A percentile compares a stretch with the other conserved stretches of the same genome.
Evolutionary conservation across 2,113 vertebrate genomes (phyloP).

Genomic region (Lagopus leucura): DNA sequence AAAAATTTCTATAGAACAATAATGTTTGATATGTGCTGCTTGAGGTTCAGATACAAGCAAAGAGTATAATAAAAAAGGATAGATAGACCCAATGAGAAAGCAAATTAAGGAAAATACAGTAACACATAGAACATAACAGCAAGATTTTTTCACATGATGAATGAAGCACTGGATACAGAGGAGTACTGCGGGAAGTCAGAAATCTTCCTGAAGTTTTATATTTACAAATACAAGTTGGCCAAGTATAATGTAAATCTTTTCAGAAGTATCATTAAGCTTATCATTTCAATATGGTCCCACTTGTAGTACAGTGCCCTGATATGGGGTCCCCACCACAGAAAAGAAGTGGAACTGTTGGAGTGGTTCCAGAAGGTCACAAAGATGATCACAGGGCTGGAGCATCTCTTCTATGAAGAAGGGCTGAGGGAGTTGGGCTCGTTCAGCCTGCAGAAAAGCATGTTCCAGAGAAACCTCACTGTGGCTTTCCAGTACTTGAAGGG

Average conservation of each 20-base stretch:
- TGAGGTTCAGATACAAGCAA: neutral
- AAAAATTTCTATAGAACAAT: neutral
- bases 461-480: neutral
- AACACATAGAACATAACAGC: neutral
- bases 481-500: neutral
- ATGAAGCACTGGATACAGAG: neutral
- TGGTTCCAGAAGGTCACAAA: neutral
- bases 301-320: neutral
- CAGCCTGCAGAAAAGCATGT: too few relatives aligned
- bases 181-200: neutral
- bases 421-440: too few relatives aligned
- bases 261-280: neutral
- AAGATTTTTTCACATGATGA: neutral
- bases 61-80: neutral
- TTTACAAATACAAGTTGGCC: neutral
- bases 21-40: neutral
- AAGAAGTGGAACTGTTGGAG: neutral
- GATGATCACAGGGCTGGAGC: neutral
- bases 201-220: neutral
- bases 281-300: neutral
- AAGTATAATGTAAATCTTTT: neutral
- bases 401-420: neutral
- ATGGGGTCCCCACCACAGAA: neutral
- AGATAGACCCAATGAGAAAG: neutral
- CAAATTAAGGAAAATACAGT: neutral